Evolutionary conservation across 2,797 vertebrate species (phyloP).

Genomic region (Sebastes ruberrimus): DNA sequence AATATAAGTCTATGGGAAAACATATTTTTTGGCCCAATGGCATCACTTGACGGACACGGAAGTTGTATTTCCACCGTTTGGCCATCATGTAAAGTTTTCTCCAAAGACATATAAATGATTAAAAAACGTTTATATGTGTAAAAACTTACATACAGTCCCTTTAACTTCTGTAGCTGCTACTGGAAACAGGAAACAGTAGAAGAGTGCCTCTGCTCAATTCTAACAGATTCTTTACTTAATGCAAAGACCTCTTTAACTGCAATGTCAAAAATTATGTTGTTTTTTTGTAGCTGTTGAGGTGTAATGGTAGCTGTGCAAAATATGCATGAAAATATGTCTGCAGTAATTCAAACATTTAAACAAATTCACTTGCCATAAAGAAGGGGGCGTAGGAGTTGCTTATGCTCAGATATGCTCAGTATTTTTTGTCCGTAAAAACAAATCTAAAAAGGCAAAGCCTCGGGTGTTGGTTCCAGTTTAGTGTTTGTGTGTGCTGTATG

Average conservation of each 20-base stretch:
- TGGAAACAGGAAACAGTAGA: neutral
- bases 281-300: neutral
- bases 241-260: neutral
- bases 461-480: slow-evolving; percentile 13
- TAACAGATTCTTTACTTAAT: neutral
- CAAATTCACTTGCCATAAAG: neutral
- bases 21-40: no score
- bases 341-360: neutral
- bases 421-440: neutral
- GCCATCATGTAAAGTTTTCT: no score
- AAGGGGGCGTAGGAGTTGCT: neutral
- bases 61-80: no score
- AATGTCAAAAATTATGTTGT: neutral
- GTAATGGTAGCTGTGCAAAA: neutral
- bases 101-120: no score
- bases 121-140: no score
- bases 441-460: neutral
- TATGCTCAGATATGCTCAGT: neutral
- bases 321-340: neutral
- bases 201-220: neutral
- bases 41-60: no score
- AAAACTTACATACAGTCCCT: no score
- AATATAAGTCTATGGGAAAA: no score
- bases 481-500: slow-evolving; percentile 16
- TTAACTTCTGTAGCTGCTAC: neutral